Evolutionary conservation across 2,888 invertebrate species (phyloP), one percentile per base, ranked within the genome.

Genomic region (Epistrophe grossulariae): DNA sequence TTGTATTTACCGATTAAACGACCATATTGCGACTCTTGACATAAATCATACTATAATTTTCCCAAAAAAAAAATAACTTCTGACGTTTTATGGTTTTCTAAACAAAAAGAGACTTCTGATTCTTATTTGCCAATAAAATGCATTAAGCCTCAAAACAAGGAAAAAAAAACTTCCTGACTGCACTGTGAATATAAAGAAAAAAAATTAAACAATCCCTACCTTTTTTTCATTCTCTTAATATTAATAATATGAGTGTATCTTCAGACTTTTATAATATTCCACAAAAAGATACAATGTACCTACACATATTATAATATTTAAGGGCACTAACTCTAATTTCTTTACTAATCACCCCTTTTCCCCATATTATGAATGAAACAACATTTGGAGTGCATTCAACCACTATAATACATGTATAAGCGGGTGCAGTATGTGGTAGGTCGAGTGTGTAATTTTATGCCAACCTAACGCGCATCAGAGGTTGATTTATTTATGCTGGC

Each of bases 401-500:
- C 64, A 62, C 64, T 57, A 24, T 24, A 24, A 1, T 24, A 24
- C 24, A 24, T 24, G 3, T n/a, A 71, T 70, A 70, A 64, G 43
- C 31, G 45, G 57, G 66, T 38, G 10, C 68, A 71, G 66, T 66
- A 45, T 66, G 71, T 76, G 71, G 15, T 55, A 15, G 82, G 82
- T 82, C 77, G 79, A 84, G 55, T 79, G 77, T 80, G 80, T 81
- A 80, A 84, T 66, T 66, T 71, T 71, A 84, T 84, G 76, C 84
- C 76, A 60, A 59, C 35, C 38, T 40, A 59, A n/a, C 40, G 62
- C 76, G 68, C 19, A 15, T 50, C 45, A 72, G 77, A 77, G 81
- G 77, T 80, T 84, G 81, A 84, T 84, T 84, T 84, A 84, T 24
- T 24, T 84, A 84, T 84, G 84, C 81, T 77, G 84, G 84, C 80